A percentile compares a stretch with the other conserved stretches of the same genome.
Evolutionary conservation across 2,113 vertebrate species (phyloP).

Genomic region (Trogon surrucura): DNA sequence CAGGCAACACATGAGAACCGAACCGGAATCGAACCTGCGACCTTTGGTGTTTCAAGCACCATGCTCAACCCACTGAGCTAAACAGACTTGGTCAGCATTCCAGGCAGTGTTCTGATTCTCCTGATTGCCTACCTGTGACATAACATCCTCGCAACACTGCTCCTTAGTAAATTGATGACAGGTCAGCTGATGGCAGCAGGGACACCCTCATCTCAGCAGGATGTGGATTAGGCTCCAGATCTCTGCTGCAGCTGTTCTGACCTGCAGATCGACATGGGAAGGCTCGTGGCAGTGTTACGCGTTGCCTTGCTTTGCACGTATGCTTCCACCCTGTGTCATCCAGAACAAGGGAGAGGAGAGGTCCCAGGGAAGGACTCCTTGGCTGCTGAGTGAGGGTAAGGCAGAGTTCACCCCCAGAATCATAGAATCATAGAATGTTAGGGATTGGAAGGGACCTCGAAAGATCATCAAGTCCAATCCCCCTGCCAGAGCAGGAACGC

Average conservation of each 20-base stretch:
- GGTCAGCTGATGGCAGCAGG: background rate
- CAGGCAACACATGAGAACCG: no score
- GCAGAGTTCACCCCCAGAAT: background rate
- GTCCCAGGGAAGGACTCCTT: background rate
- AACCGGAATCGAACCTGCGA: no score
- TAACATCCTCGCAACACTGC: background rate
- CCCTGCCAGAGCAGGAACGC: no score
- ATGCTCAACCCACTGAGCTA: no score
- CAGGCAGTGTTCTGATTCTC: background rate
- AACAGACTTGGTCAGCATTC: background rate
- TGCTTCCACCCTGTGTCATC: background rate
- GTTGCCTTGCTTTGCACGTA: background rate
- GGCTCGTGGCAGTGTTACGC: no score
- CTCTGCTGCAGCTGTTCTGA: background rate
- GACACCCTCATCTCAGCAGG: accelerated
- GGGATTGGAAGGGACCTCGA: no score
- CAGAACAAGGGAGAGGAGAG: background rate
- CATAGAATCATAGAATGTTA: no score
- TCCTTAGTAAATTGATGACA: background rate
- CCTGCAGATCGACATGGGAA: background rate
- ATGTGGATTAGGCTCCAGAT: background rate
- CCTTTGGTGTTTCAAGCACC: no score
- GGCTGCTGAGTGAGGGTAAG: background rate
- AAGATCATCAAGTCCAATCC: no score
- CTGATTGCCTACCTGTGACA: background rate